A percentile compares a stretch with the other conserved stretches of the same genome.
Evolutionary conservation across 53 echinoderm and acorn worm species (phyloP).

Genomic region (Actinopyga echinites): DNA sequence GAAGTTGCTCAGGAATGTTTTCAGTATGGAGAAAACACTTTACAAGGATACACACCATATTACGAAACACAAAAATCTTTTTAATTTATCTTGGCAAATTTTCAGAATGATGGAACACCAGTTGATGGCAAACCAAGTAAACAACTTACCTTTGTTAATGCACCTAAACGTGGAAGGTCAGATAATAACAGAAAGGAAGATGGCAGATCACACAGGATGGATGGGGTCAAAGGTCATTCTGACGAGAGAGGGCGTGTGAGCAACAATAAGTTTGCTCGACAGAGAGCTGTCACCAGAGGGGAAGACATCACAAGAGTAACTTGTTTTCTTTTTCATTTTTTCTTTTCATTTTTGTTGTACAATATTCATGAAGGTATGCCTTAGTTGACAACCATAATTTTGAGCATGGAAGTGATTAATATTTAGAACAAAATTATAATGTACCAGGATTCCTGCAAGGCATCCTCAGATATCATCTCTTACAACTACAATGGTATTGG

Average conservation of each 20-base stretch:
- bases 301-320: constrained; percentile 82
- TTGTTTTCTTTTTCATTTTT: background rate
- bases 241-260: constrained; percentile 33
- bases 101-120: background rate
- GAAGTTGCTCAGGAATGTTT: too few species aligned
- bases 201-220: background rate
- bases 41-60: too few species aligned
- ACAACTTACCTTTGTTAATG: background rate
- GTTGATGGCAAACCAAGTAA: constrained; percentile 17
- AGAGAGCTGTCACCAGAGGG: constrained; percentile 79
- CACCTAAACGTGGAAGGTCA: background rate
- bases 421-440: too few species aligned
- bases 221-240: constrained; percentile 29
- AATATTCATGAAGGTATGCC: too few species aligned
- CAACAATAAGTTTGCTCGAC: constrained; percentile 63
- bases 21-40: too few species aligned
- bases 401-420: too few species aligned
- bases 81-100: too few species aligned
- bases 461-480: too few species aligned
- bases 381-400: too few species aligned
- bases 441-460: too few species aligned
- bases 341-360: background rate
- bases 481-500: too few species aligned
- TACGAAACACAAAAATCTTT: too few species aligned
- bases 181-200: constrained; percentile 9